Evolutionary conservation across 2,888 invertebrate genomes (phyloP), one percentile per base, ranked within the genome.

Genomic region (Caenorhabditis macrosperma): DNA sequence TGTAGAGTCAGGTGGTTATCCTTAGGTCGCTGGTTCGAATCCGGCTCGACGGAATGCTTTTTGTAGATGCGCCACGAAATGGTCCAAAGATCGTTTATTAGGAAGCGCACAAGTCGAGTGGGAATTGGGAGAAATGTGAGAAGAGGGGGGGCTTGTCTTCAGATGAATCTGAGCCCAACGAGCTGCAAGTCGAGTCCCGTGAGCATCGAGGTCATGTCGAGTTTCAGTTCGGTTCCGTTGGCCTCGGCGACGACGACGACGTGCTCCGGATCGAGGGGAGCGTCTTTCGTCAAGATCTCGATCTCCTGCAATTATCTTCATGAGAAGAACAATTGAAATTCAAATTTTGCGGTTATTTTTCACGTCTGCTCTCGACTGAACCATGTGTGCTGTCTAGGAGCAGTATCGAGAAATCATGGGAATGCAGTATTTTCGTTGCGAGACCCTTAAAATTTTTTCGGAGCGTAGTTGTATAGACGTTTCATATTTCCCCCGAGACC

Each of bases 1-100:
- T 83, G 81, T 82, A 83, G 79, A 64, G 77, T 67, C 44, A 41
- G 74, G 74, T 71, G 67, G 81, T 15, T 81, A 85, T 85, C 83
- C 82, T 83, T 85, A 85, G 83, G 83, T 82, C 85, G 77, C 82
- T 85, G 83, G 83, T 85, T 85, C 85, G 83, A 83, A 81, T 84
- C 82, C 84, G 81, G 82, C 82, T 83, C 80, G 78, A 81, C 80
- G 82, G 82, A 82, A 48, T 68, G 59, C 22, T 75, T 75, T 75
- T 75, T 74, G n/a, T n/a, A 17, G 24, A 33, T 12, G 17, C 7
- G 0, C 15, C 35, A 35, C 1, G 33, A 6, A 4, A 35, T 20
- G 38, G 33, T 10, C 33, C 33, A 33, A 33, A 33, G 33, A 33
- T 33, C 38, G 38, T 48, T 48, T 48, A 48, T 48, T 6, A 48